Evolutionary conservation across 1,140 invertebrate species (phyloP), one percentile per base, ranked within the genome.

Genomic region (Arctopsyche grandis): DNA sequence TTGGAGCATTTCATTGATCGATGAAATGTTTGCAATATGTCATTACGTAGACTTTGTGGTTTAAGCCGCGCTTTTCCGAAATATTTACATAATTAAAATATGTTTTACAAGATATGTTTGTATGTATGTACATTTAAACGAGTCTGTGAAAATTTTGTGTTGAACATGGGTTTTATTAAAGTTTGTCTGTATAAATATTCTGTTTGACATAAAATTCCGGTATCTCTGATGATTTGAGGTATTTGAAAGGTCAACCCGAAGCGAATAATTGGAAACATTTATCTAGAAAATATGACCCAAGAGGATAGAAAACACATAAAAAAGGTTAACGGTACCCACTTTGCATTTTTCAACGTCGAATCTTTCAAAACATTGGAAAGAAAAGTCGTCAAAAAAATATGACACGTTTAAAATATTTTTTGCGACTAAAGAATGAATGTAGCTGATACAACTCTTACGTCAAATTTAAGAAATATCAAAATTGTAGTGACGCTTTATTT

Each of bases 161-260:
- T 4, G 16, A 52, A 52, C 16, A 52, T 3, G 12, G 1, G 16
- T 52, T 52, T 52, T 52, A 60, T 60, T 22, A 16, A 60, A 60
- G 58, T 60, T 60, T 60, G 7, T 60, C 58, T 14, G 3, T 19
- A 60, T 4, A 60, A 16, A 22, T 22, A 21, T 60, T 21, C 21
- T 4, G 21, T 22, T 52, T 52, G 48, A 52, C 48, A 19, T 16
- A 52, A 52, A 60, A 60, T 16, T 60, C 21, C 0, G 9, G 21
- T 60, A 22, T 60, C 58, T 60, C 5, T 60, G n/a, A 60, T 22
- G 58, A 60, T 60, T 60, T 60, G n/a, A 60, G 19, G n/a, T 22
- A 21, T 21, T 60, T 60, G n/a, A 16, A 9, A 16, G n/a, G 3
- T 60, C 58, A 60, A 60, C 19, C 58, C 58, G 14, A 19, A 4